phyloP scores from a whole-genome alignment of 2,888 invertebrate genomes.

The Cosmia trapezina region DNA sequence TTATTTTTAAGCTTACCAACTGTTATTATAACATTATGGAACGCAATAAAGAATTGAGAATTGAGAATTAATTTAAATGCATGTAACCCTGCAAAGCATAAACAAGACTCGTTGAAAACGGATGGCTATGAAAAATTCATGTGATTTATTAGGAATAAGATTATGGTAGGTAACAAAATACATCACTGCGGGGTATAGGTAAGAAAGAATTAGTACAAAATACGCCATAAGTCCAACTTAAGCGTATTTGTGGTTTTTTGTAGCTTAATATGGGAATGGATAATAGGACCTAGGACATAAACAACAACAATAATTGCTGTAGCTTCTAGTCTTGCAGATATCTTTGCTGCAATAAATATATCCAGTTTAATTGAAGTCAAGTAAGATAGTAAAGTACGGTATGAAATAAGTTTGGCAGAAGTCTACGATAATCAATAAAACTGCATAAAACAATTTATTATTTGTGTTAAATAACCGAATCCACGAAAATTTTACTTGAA shows the following conservation, averaged over 20 bases:
- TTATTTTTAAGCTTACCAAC: no score
- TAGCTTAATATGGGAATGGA: not conserved
- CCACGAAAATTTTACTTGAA: not conserved
- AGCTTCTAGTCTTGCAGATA: not conserved
- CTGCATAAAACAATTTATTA: not conserved
- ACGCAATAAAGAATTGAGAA: no score
- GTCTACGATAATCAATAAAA: no score
- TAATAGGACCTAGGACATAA: not conserved
- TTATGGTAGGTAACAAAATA: conserved; percentile 58
- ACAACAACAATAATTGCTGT: not conserved
- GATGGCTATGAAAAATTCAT: conserved; percentile 77
- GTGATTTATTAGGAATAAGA: conserved; percentile 71
- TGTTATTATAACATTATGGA: no score
- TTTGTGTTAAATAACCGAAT: not conserved
- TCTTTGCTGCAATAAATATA: not conserved
- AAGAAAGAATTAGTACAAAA: conserved; percentile 33
- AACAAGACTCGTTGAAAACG: conserved; percentile 71
- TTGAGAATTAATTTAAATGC: conserved; percentile 82
- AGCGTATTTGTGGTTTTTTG: conserved; percentile 1
- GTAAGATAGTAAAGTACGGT: not conserved
- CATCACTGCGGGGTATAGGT: conserved; percentile 62
- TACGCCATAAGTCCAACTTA: conserved; percentile 9
- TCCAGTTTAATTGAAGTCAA: not conserved
- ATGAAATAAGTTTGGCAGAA: not conserved
- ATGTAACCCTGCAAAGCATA: conserved; percentile 71